These are phyloP conservation scores for Arrhamphus sclerolepis DNA, from an alignment of 2,797 vertebrate species.

Conservation along the genomic window DNA sequence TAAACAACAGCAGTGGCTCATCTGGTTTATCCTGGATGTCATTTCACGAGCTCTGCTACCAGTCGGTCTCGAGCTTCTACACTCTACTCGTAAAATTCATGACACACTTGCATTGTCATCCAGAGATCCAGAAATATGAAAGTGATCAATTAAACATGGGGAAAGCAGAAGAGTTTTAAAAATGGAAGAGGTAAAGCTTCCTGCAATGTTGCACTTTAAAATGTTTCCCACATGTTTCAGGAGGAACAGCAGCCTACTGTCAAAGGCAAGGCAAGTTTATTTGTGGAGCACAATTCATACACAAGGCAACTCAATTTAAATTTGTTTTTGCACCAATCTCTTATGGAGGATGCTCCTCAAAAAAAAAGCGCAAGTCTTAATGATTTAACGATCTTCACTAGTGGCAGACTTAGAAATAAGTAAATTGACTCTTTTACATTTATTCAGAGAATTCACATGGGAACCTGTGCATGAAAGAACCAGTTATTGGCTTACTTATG, in stretches of 20 bases:
- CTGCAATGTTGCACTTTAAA: constrained; percentile 21
- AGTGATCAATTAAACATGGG: constrained; percentile 56
- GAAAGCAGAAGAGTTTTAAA: constrained; percentile 27
- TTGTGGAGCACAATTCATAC: no score
- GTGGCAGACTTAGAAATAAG: constrained; percentile 32
- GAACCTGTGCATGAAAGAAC: background rate
- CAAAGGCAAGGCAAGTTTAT: no score
- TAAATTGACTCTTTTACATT: constrained; percentile 6
- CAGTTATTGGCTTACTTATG: constrained; percentile 2
- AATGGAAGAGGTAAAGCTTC: constrained; percentile 27
- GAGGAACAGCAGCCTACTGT: no score
- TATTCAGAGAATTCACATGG: constrained; percentile 1
- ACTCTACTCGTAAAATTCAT: constrained; percentile 24
- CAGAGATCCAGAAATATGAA: constrained; percentile 53
- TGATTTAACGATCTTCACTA: constrained; percentile 31
- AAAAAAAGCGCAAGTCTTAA: constrained; percentile 20
- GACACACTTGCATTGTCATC: constrained; percentile 43
- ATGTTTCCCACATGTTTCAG: constrained; percentile 1
- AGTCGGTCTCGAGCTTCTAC: constrained; percentile 35
- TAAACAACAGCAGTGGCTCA: constrained; percentile 32
- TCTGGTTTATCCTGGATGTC: constrained; percentile 44
- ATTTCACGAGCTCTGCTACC: constrained; percentile 33
- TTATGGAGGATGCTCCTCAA: background rate
- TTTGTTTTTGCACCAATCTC: no score
- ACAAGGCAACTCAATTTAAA: no score